phyloP scores from a whole-genome alignment of 2,113 vertebrate species.

The Xenopus borealis region DNA sequence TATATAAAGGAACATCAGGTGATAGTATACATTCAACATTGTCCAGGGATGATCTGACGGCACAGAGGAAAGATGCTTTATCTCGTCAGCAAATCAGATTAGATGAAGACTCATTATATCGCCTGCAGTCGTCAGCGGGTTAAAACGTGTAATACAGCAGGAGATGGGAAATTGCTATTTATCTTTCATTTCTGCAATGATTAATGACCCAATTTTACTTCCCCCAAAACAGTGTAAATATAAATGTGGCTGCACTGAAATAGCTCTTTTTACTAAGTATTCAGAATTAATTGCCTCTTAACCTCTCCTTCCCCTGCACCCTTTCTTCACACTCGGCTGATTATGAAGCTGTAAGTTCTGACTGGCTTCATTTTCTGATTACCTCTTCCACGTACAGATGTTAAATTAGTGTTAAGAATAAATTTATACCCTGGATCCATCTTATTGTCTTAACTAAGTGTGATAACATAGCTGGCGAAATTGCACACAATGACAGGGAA shows the following conservation, averaged over 20 bases:
- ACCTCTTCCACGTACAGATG: conserved; percentile 49
- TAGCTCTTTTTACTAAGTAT: conserved; percentile 52
- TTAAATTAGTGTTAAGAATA: conserved; percentile 57
- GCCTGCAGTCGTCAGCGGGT: not conserved
- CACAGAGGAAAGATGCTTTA: too few species aligned
- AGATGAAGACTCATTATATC: too few species aligned
- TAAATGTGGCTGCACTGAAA: conserved; percentile 34
- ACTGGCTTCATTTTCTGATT: conserved; percentile 37
- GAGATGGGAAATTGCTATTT: conserved; percentile 23
- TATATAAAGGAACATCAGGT: too few species aligned
- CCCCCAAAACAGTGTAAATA: conserved; percentile 44
- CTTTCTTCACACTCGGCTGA: conserved; percentile 41
- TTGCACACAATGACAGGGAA: conserved; percentile 41
- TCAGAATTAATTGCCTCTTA: conserved; percentile 56
- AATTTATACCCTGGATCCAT: conserved; percentile 51
- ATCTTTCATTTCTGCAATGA: conserved; percentile 39
- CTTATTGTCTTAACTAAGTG: conserved; percentile 57
- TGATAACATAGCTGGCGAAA: conserved; percentile 51
- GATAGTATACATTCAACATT: too few species aligned
- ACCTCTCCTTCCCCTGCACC: conserved; percentile 45
- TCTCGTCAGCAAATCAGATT: too few species aligned
- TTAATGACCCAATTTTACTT: conserved; percentile 45
- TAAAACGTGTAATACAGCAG: conserved; percentile 51
- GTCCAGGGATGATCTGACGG: too few species aligned
- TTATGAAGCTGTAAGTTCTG: conserved; percentile 56